phyloP scores from a whole-genome alignment of 1,140 invertebrate genomes.

The Drosophila biarmipes region DNA sequence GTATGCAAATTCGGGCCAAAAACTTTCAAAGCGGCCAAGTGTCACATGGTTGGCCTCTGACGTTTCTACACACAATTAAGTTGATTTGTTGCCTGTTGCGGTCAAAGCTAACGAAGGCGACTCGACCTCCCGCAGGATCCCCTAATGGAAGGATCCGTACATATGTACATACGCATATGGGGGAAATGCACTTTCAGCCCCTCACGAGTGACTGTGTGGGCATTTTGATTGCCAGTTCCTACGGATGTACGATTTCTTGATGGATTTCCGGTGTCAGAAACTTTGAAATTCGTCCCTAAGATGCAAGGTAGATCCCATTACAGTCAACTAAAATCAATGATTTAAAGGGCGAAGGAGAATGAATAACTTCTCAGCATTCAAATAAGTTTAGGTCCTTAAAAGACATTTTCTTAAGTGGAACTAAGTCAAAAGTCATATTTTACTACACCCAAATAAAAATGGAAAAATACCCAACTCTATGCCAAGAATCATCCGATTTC shows the following conservation, averaged over 20 bases:
- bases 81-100: conserved; percentile 74
- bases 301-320: background rate
- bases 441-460: background rate
- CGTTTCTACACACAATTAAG: conserved; percentile 66
- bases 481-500: conserved; percentile 28
- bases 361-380: too few species aligned
- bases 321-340: conserved; percentile 1
- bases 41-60: conserved; percentile 65
- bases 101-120: conserved; percentile 71
- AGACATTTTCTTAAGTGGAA: too few species aligned
- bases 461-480: background rate
- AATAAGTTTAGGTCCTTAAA: too few species aligned
- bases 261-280: conserved; percentile 5
- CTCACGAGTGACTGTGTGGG: background rate
- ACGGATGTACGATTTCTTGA: conserved; percentile 1
- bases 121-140: conserved; percentile 29
- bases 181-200: conserved; percentile 37
- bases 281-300: conserved; percentile 1
- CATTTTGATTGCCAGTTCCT: conserved; percentile 5
- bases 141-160: conserved; percentile 46
- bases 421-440: too few species aligned
- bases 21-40: conserved; percentile 58
- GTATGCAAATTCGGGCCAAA: conserved; percentile 62
- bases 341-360: too few species aligned
- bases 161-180: background rate